phyloP scores from a whole-genome alignment of 1,140 invertebrate species.

The Drosophila cardini region DNA sequence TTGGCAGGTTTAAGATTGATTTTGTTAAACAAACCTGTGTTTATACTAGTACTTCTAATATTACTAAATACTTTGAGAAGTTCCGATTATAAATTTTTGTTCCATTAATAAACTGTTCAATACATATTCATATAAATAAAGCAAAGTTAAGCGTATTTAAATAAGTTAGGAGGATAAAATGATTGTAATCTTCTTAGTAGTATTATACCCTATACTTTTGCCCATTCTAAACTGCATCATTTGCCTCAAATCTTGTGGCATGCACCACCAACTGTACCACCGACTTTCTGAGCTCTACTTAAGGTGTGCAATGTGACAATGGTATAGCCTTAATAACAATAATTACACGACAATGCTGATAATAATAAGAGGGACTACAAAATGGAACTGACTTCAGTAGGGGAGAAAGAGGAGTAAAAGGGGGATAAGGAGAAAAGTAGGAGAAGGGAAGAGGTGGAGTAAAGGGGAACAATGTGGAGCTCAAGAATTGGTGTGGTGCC shows the following conservation, averaged over 20 bases:
- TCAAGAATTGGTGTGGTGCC: conserved; percentile 35
- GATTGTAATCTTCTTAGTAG: too few species aligned
- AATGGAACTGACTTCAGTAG: background rate
- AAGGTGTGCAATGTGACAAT: conserved; percentile 75
- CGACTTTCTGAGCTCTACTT: background rate
- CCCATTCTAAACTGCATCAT: too few species aligned
- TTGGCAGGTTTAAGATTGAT: too few species aligned
- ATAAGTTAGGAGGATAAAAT: too few species aligned
- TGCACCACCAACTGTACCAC: background rate
- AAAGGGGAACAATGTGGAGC: conserved; percentile 13
- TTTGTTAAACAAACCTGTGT: too few species aligned
- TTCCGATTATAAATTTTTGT: too few species aligned
- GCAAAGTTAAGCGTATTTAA: too few species aligned
- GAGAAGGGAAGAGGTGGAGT: background rate
- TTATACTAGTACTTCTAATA: too few species aligned
- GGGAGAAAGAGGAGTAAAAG: background rate
- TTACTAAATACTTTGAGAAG: too few species aligned
- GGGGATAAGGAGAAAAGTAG: background rate
- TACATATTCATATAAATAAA: too few species aligned
- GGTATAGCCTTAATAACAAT: conserved; percentile 74
- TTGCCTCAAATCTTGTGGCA: background rate
- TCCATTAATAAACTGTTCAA: too few species aligned
- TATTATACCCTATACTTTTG: too few species aligned
- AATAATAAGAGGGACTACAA: conserved; percentile 40
- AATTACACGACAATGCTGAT: conserved; percentile 61